phyloP scores from a whole-genome alignment of 1,140 invertebrate genomes.

The Dendrolimus punctatus region DNA sequence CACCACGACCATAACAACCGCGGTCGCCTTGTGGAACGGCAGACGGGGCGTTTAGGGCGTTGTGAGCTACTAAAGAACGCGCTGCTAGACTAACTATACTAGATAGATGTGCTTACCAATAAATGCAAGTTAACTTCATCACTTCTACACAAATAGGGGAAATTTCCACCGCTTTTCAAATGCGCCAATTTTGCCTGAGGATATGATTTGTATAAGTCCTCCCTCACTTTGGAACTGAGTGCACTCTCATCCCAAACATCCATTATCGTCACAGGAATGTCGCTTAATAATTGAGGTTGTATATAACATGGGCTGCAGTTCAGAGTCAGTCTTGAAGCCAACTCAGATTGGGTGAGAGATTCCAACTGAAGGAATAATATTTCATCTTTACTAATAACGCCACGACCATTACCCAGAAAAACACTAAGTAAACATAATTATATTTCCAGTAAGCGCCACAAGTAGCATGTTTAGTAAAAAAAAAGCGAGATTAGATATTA shows the following conservation, averaged over 20 bases:
- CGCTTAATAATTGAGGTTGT: slow-evolving; percentile 81
- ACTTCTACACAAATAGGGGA: slow-evolving; percentile 91
- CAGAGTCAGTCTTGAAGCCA: slow-evolving; percentile 89
- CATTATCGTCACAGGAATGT: slow-evolving; percentile 85
- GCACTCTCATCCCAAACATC: slow-evolving; percentile 95
- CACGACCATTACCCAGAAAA: too few species aligned
- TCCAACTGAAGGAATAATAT: slow-evolving; percentile 78
- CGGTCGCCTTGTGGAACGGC: too few species aligned
- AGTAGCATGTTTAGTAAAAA: too few species aligned
- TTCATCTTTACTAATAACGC: background rate
- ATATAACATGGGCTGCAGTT: slow-evolving; percentile 90
- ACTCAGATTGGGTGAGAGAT: slow-evolving; percentile 84
- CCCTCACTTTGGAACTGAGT: slow-evolving; percentile 81
- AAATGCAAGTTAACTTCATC: slow-evolving; percentile 94
- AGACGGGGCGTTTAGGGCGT: too few species aligned
- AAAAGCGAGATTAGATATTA: too few species aligned
- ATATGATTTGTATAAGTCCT: slow-evolving; percentile 91
- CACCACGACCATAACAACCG: too few species aligned
- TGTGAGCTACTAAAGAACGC: too few species aligned
- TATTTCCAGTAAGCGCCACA: too few species aligned
- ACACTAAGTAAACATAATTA: too few species aligned
- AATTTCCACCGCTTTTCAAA: slow-evolving; percentile 92
- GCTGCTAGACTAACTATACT: background rate
- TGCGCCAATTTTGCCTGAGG: slow-evolving; percentile 91
- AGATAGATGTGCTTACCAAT: slow-evolving; percentile 75